A percentile compares a stretch with the other conserved stretches of the same genome.
These are phyloP conservation scores for Diaprepes abbreviatus DNA, from an alignment of 2,888 invertebrate genomes.

Conservation along the genomic window DNA sequence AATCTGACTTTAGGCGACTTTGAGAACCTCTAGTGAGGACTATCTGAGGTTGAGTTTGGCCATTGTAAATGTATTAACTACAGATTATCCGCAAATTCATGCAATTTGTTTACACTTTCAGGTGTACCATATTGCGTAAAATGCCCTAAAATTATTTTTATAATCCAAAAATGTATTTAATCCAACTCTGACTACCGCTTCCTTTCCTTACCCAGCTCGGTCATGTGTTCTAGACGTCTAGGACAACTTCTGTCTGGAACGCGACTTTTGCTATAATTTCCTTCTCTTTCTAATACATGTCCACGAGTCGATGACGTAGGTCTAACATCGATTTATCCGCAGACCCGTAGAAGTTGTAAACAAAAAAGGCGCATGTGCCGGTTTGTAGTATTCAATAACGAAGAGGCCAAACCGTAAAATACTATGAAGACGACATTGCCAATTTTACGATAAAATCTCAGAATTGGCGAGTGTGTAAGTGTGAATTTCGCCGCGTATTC, in stretches of 20 bases:
- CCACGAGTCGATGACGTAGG: conserved; percentile 2
- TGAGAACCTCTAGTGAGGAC: too few relatives aligned
- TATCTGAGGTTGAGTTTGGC: too few relatives aligned
- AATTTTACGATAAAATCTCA: background rate
- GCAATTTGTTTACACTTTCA: too few relatives aligned
- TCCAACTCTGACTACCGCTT: conserved; percentile 56
- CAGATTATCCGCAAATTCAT: too few relatives aligned
- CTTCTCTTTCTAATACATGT: conserved; percentile 41
- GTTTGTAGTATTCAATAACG: conserved; percentile 66
- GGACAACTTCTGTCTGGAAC: conserved; percentile 57
- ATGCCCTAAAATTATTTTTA: too few relatives aligned
- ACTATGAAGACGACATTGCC: conserved; percentile 29
- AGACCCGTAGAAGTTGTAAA: conserved; percentile 66
- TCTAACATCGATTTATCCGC: conserved; percentile 20
- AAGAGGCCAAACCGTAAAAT: conserved; percentile 51
- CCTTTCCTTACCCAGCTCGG: conserved; percentile 60
- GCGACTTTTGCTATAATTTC: conserved; percentile 41
- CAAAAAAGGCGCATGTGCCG: conserved; percentile 69
- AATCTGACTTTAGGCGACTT: too few relatives aligned
- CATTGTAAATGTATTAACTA: too few relatives aligned
- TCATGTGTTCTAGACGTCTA: conserved; percentile 63
- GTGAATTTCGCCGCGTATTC: too few relatives aligned
- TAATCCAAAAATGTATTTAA: background rate
- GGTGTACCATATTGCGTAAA: too few relatives aligned
- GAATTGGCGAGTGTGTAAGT: background rate